Evolutionary conservation across 2,888 invertebrate species (phyloP).

Genomic region (Chesias legatella): DNA sequence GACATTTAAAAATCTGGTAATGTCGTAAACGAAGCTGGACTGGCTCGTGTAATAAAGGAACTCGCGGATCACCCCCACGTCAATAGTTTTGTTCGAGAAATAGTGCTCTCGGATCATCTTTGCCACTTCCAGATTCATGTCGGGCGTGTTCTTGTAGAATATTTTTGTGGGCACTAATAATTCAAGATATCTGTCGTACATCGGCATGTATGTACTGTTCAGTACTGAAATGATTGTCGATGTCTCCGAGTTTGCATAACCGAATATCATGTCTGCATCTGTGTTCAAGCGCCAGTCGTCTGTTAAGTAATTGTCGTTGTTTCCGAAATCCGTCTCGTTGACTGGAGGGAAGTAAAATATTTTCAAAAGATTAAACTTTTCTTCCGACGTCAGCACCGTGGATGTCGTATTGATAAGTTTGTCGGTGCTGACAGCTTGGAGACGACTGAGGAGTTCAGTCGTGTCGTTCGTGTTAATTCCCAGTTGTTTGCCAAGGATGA

Average conservation of each 20-base stretch:
- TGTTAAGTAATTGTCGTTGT: no score
- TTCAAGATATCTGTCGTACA: constrained; percentile 31
- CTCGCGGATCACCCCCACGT: constrained; percentile 26
- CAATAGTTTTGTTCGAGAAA: constrained; percentile 31
- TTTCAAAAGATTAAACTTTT: no score
- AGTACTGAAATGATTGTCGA: no score
- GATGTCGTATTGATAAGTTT: constrained; percentile 33
- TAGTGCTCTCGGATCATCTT: constrained; percentile 32
- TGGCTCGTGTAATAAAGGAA: constrained; percentile 29
- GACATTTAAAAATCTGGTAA: constrained; percentile 29
- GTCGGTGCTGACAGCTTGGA: constrained; percentile 39
- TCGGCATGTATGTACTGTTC: constrained; percentile 17
- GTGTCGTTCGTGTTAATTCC: constrained; percentile 42
- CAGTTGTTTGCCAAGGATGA: constrained; percentile 39
- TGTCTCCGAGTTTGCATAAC: no score
- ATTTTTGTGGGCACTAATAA: constrained; percentile 35
- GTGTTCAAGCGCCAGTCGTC: no score
- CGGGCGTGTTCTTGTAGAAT: constrained; percentile 25
- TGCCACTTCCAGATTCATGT: constrained; percentile 27
- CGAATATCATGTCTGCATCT: no score
- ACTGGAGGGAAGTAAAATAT: no score
- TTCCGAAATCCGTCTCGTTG: no score
- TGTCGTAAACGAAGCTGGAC: constrained; percentile 29
- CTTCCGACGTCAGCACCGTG: no score
- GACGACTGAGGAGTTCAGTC: constrained; percentile 38